Evolutionary conservation across 2,113 vertebrate genomes (phyloP), one percentile per base, ranked within the genome.

Genomic region (Sciurus niger): DNA sequence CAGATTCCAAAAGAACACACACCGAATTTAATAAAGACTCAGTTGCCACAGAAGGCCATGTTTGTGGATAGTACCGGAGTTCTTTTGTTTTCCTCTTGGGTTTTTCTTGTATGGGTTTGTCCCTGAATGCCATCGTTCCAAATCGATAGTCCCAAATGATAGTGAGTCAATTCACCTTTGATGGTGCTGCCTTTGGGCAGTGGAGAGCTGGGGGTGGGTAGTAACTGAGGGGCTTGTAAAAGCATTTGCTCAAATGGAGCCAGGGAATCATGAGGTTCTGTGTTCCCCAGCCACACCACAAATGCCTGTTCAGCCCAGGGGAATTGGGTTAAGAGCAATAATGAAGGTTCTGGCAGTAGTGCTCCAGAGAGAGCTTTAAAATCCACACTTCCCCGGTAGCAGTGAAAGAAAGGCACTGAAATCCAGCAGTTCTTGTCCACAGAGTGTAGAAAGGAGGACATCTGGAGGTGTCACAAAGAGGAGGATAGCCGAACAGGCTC

Each of bases 11-110:
- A 93, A 90, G 95, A 96, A 92, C 87, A 97, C 84, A 91, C 89
- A 97, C 76, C 40, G 48, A 95, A 97, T 97, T 95, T 89, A 97
- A 93, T 96, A 94, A 97, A 97, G 92, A 78, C 88, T 92, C 28
- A 48, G 37, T 58, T 73, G 92, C 89, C 92, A 80, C 84, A 32
- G 85, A 85, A 96, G 63, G 10, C 85, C 34, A 30, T 14, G 51
- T 88, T 16, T 48, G 72, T 9, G 46, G 68, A 70, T 68, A 25
- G 79, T 40, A 20, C 72, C 43, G 40, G 80, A 28, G 40, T 65
- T 89, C 96, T 85, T 94, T 78, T 65, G 55, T 96, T 91, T 91
- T 72, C 68, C 60, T 95, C 73, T 77, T 85, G 70, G 20, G 60
- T 84, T 88, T 40, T 92, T 90, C 86, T 93, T 84, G 13, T 46